Evolutionary conservation across 2,113 vertebrate genomes (phyloP), one percentile per base, ranked within the genome.

Genomic region (Genyomyrus donnyi): DNA sequence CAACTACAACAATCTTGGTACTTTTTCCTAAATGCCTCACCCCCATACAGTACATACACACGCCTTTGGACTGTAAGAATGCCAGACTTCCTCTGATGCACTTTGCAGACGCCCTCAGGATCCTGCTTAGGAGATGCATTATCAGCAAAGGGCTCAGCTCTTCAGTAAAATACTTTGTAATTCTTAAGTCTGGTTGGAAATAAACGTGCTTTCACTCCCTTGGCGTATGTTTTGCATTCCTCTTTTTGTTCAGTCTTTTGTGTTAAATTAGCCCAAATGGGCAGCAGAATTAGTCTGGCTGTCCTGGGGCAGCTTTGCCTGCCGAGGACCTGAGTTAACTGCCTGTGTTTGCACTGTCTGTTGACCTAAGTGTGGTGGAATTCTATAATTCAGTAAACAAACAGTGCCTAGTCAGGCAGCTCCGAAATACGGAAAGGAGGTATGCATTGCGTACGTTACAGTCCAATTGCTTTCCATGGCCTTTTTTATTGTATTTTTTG

Each of bases 341-440:
- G 91, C 93, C 92, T 90, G 91, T 94, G 89, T 96, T 95, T 95
- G 92, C 93, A 53, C 52, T 95, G 93, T 89, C 89, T 95, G 91
- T 95, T 95, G 95, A 96, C 94, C 39, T 45, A 62, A 24, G 35
- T 56, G 94, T 94, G 94, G 94, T 95, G 92, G 94, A 96, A 96
- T 95, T 95, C 94, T 94, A 93, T 94, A 95, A 93, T 86, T 93
- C 95, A 95, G 94, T 95, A 95, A 95, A 94, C 93, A 95, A 95
- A 93, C 90, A 93, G 93, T 94, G 91, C 91, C 93, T 92, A 91
- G 93, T 95, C 92, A 93, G 10, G 1, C 89, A 27, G 93, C 4
- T 48, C 89, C 21, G 11, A 62, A 24, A n/a, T 46, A 58, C 49
- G 46, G 15, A 39, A n/a, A 58, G n/a, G 77, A 15, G 17, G 52